A percentile compares a stretch with the other conserved stretches of the same genome.
These are phyloP conservation scores for Oligia strigilis DNA, from an alignment of 2,888 invertebrate genomes.

Conservation along the genomic window DNA sequence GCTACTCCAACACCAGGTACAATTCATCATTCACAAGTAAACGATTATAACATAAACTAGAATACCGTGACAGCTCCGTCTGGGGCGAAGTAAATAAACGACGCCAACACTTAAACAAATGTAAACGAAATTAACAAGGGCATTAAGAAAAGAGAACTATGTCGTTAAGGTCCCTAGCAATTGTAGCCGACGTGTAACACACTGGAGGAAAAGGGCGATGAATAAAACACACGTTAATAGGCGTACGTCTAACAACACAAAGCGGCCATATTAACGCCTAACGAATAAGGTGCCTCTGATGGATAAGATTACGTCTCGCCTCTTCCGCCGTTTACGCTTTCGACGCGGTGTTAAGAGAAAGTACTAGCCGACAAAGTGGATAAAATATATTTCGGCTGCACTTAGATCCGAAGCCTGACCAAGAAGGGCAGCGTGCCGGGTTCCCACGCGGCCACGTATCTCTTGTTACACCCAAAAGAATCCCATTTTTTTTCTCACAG, in stretches of 20 bases:
- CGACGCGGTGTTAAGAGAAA: constrained; percentile 84
- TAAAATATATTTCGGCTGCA: constrained; percentile 87
- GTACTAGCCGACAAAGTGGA: constrained; percentile 87
- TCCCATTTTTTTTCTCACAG: constrained; percentile 87
- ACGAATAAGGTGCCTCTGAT: constrained; percentile 84
- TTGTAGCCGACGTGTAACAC: constrained; percentile 79
- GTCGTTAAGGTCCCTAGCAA: constrained; percentile 80
- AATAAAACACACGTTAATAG: constrained; percentile 87
- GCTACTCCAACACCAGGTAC: constrained; percentile 21
- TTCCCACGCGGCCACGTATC: constrained; percentile 88
- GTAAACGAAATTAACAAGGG: constrained; percentile 81
- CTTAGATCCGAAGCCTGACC: constrained; percentile 84
- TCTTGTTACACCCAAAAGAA: constrained; percentile 87
- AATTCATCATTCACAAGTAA: constrained; percentile 61
- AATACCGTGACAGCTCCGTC: constrained; percentile 64
- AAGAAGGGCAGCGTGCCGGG: constrained; percentile 79
- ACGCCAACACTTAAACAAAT: constrained; percentile 77
- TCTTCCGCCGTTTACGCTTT: constrained; percentile 80
- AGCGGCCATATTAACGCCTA: constrained; percentile 85
- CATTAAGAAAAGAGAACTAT: constrained; percentile 82
- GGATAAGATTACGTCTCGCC: constrained; percentile 85
- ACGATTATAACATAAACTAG: constrained; percentile 58
- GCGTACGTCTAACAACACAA: constrained; percentile 79
- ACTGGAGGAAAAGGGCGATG: constrained; percentile 82
- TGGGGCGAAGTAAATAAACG: constrained; percentile 72